These are phyloP conservation scores for Mesorhabditis spiculigera DNA, from an alignment of 2,888 invertebrate genomes.

Conservation along the genomic window DNA sequence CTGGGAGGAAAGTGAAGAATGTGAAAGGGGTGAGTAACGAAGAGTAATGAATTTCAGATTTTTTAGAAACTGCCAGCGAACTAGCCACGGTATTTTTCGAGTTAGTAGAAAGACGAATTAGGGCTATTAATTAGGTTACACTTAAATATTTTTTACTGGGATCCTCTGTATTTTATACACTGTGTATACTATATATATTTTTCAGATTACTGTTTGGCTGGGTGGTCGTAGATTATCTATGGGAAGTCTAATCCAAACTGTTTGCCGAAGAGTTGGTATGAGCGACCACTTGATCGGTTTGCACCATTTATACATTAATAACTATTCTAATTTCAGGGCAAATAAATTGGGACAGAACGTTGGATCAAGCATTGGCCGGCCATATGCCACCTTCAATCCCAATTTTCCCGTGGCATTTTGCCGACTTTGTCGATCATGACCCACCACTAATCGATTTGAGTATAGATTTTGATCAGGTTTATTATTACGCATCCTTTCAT, in stretches of 20 bases:
- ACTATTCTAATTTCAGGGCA: conserved; percentile 27
- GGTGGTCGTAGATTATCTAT: conserved; percentile 50
- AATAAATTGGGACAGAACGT: conserved; percentile 53
- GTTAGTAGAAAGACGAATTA: too few relatives aligned
- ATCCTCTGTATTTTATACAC: too few relatives aligned
- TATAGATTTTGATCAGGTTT: conserved; percentile 44
- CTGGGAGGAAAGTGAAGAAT: conserved; percentile 51
- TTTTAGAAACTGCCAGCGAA: neutral
- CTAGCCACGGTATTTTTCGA: too few relatives aligned
- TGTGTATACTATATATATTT: neutral
- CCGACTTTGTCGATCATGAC: conserved; percentile 52
- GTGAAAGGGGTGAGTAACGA: conserved; percentile 47
- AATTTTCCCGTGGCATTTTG: conserved; percentile 55
- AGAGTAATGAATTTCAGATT: neutral
- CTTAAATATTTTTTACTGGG: too few relatives aligned
- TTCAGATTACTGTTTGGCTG: conserved; percentile 52
- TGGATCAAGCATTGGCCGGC: conserved; percentile 42
- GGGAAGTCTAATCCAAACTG: conserved; percentile 52
- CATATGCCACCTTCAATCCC: conserved; percentile 41
- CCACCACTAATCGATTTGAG: conserved; percentile 54
- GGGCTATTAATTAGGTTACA: too few relatives aligned
- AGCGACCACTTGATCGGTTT: conserved; percentile 49
- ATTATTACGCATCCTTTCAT: neutral
- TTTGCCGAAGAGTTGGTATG: conserved; percentile 53
- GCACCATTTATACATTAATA: neutral